Base-by-base conservation (phyloP, 2,797 vertebrate species). In the Poliocrania exsul region DNA sequence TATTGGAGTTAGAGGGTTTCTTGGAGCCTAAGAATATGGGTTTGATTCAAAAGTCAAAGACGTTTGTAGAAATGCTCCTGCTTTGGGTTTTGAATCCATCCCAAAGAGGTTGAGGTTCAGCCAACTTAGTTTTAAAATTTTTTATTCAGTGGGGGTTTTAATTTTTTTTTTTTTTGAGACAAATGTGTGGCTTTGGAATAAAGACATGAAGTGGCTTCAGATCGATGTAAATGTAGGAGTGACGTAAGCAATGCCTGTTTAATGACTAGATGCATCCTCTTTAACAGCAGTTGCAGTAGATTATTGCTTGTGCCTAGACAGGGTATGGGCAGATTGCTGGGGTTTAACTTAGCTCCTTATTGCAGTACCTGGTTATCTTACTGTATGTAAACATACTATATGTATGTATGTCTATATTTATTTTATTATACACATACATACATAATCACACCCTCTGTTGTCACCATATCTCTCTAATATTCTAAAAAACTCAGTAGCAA, bases 81-180 rank as follows among this genome's bases (percentile, higher is more conserved):
- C 91, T 92, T 88, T 84, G 90, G 91, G 90, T 96, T 96, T 97
- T 97, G 96, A 96, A 97, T 96, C 94, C 42, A 42, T 91, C 92
- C 95, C 93, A 95, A 53, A 89, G 75, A 83, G 86, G 65, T 79
- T 92, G 93, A 96, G 69, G 70, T 77, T 73, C 92, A 88, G 88
- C 47, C 67, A 81, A 47, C 13, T 81, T 31, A 57, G 58, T 73
- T 92, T 88, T 69, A 86, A 84, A 37, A 57, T 11, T 24, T 86
- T 94, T 87, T 82, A 78, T 74, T 91, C 79, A 58, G 28, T 71
- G 91, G 69, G 44, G n/a, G 20, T 51, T 54, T 64, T 12, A 19
- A 4, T 75, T n/a, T 44, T 66, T 44, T 66, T 29, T 29, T 54
- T 61, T 89, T 71, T 70, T 50, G 80, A 65, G 62, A 71, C 5